Evolutionary conservation across 1,140 invertebrate species (phyloP).

Genomic region (Sitobion miscanthi): DNA sequence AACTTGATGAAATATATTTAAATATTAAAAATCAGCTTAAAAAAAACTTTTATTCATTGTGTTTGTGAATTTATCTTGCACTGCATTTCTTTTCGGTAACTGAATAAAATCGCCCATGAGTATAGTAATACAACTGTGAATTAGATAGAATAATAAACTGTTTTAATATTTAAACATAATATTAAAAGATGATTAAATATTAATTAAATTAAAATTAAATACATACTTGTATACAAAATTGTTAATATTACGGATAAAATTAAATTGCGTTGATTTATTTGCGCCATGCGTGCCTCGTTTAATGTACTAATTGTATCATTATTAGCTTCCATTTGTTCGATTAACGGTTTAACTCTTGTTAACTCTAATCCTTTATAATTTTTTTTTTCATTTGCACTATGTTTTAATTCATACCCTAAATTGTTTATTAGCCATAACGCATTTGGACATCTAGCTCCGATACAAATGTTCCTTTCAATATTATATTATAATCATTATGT

Average conservation of each 20-base stretch:
- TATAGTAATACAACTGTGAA: slow-evolving; percentile 2
- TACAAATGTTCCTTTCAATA: neutral
- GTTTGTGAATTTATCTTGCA: neutral
- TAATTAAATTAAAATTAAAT: neutral
- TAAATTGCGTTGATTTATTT: neutral
- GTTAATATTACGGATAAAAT: neutral
- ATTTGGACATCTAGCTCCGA: neutral
- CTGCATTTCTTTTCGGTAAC: neutral
- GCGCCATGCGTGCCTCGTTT: neutral
- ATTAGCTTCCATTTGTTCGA: neutral
- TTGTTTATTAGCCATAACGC: neutral
- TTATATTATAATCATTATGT: neutral
- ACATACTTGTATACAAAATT: neutral
- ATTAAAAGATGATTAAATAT: neutral
- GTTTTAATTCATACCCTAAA: neutral
- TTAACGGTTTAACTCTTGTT: neutral
- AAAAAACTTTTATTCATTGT: neutral
- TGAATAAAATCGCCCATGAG: neutral
- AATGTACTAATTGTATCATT: neutral
- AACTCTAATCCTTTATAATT: neutral
- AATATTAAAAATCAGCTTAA: neutral
- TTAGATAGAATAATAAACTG: neutral
- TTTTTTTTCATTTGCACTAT: neutral
- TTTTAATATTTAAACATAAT: neutral
- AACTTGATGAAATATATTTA: neutral